These are phyloP conservation scores for Dascyllus trimaculatus DNA, from an alignment of 2,113 vertebrate species.

Conservation along the genomic window DNA sequence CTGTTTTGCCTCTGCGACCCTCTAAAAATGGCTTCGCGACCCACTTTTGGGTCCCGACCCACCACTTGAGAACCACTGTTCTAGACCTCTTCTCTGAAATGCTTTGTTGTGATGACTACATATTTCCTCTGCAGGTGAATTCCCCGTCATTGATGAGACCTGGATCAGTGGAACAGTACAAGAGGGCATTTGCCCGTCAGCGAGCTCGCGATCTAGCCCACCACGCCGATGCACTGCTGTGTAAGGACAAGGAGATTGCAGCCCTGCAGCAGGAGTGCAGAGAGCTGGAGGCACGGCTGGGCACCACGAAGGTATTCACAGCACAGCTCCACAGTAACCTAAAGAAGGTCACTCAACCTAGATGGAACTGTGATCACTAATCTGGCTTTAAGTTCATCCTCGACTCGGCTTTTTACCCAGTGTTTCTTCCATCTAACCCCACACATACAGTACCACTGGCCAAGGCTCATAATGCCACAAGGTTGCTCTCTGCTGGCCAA, in stretches of 20 bases:
- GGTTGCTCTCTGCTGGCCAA: constrained; percentile 76
- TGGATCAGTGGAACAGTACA: constrained; percentile 90
- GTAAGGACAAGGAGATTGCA: constrained; percentile 96
- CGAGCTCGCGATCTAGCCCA: constrained; percentile 93
- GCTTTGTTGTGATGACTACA: not conserved
- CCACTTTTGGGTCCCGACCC: no score
- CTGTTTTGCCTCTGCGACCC: no score
- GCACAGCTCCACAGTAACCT: not conserved
- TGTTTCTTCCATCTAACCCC: not conserved
- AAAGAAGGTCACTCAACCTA: not conserved
- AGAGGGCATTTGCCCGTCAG: constrained; percentile 92
- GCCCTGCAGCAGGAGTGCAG: constrained; percentile 91
- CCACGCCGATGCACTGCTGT: constrained; percentile 92
- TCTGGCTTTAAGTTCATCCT: not conserved
- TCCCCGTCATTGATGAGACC: constrained; percentile 86
- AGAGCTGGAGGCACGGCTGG: constrained; percentile 89
- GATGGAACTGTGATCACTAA: not conserved
- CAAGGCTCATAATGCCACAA: constrained; percentile 26
- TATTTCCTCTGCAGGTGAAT: constrained; percentile 86
- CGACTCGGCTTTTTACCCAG: not conserved
- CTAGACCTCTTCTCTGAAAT: no score
- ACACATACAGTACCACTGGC: not conserved
- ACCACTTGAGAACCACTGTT: no score
- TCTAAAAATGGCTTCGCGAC: no score
- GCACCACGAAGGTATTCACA: constrained; percentile 86